Evolutionary conservation across 2,797 vertebrate genomes (phyloP).

Genomic region (Cynopterus sphinx): DNA sequence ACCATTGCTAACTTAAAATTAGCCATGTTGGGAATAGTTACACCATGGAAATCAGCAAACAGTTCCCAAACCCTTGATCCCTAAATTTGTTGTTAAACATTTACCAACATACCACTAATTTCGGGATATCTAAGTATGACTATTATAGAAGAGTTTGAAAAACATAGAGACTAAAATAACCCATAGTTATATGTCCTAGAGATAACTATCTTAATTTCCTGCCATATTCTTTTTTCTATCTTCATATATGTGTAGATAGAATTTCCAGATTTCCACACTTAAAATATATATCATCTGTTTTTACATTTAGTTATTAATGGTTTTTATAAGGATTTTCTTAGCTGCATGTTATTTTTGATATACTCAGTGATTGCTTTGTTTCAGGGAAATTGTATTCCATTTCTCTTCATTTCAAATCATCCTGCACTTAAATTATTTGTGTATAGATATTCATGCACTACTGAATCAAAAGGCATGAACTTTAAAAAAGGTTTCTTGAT

Average conservation of each 20-base stretch:
- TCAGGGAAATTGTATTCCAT: slow-evolving; percentile 20
- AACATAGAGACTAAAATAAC: neutral
- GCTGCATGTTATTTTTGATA: neutral
- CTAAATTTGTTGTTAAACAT: slow-evolving; percentile 8
- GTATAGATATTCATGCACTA: neutral
- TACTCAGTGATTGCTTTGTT: neutral
- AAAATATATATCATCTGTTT: neutral
- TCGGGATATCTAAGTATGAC: neutral
- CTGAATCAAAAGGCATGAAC: neutral
- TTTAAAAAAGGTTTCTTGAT: neutral
- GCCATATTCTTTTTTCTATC: neutral
- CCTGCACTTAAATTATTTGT: neutral
- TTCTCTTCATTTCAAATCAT: slow-evolving; percentile 40
- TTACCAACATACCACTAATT: neutral
- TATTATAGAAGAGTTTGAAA: slow-evolving; percentile 22
- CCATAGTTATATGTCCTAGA: neutral
- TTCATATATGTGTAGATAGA: neutral
- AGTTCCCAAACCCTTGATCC: neutral
- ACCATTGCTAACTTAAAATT: slow-evolving; percentile 38
- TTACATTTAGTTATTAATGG: slow-evolving; percentile 1
- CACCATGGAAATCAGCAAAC: neutral
- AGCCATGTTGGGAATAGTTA: slow-evolving; percentile 31
- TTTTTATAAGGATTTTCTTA: slow-evolving; percentile 36
- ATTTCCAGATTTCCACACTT: slow-evolving; percentile 33
- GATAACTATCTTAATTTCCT: slow-evolving; percentile 33